Percentiles rank a stretch among this genome's conserved stretches.
These are phyloP conservation scores for Leistus spinibarbis DNA, from an alignment of 2,888 invertebrate species.

Conservation along the genomic window DNA sequence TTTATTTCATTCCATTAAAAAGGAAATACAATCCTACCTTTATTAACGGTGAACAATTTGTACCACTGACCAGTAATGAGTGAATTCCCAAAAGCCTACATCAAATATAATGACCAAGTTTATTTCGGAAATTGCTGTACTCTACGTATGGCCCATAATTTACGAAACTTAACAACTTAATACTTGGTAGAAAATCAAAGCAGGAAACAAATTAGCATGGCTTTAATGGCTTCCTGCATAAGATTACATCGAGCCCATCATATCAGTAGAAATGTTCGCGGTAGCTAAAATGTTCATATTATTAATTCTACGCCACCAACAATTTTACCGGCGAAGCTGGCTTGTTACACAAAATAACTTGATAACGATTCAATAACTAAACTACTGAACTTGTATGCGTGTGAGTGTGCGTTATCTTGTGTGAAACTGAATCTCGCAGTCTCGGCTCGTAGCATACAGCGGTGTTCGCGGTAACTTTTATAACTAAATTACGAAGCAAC, in stretches of 20 bases:
- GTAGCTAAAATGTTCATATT: constrained; percentile 7
- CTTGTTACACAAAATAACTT: constrained; percentile 33
- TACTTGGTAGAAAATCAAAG: not conserved
- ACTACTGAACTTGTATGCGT: constrained; percentile 21
- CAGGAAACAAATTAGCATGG: not conserved
- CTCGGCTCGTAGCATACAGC: constrained; percentile 14
- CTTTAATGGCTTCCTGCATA: constrained; percentile 18
- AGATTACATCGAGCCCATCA: not conserved
- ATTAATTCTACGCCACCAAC: constrained; percentile 16
- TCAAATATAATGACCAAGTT: not conserved
- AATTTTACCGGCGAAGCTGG: not conserved
- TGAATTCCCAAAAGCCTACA: not conserved
- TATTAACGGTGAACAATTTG: no score
- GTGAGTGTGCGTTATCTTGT: constrained; percentile 11
- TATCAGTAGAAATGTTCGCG: not conserved
- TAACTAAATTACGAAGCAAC: constrained; percentile 35
- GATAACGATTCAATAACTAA: constrained; percentile 32
- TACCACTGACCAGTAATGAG: not conserved
- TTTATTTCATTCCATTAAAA: no score
- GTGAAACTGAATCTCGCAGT: constrained; percentile 5
- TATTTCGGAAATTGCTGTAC: not conserved
- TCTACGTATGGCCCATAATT: not conserved
- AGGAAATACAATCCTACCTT: no score
- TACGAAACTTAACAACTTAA: not conserved
- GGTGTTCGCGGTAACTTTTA: constrained; percentile 28